Percentiles rank a stretch among this genome's conserved stretches.
phyloP scores from a whole-genome alignment of 37 sponge, comb jelly and placozoan genomes.

The Axinella damicornis region DNA sequence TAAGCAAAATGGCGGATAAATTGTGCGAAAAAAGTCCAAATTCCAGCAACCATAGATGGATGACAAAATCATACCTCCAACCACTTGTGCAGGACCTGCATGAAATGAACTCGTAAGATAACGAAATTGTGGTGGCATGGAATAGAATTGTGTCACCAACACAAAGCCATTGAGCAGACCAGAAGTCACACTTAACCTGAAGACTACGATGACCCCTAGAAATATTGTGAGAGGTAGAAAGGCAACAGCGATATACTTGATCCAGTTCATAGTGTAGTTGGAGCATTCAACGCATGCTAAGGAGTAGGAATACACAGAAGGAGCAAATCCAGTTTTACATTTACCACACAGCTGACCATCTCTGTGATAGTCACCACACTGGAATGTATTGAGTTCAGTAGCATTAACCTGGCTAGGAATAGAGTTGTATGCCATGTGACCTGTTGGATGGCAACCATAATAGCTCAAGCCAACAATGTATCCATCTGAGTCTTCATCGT shows the following conservation, averaged over 20 bases:
- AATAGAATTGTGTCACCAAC: neutral
- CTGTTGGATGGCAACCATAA: no score
- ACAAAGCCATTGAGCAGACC: conserved; percentile 3
- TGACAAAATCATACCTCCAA: neutral
- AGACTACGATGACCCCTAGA: neutral
- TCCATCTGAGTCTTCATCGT: no score
- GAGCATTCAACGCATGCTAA: conserved; percentile 10
- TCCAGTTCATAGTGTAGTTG: neutral
- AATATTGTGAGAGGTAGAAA: conserved; percentile 26
- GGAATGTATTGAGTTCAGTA: no score
- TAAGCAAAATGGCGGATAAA: conserved; percentile 10
- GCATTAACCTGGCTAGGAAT: no score
- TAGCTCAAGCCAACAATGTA: no score
- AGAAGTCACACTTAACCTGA: conserved; percentile 9
- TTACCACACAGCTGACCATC: no score
- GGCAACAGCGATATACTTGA: conserved; percentile 7
- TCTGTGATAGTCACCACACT: no score
- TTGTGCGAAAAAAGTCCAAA: conserved; percentile 33
- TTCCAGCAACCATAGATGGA: conserved; percentile 35
- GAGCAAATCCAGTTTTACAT: neutral
- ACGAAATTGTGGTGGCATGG: neutral
- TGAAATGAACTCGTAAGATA: no score
- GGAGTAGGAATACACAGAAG: conserved; percentile 11
- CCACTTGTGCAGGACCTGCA: no score
- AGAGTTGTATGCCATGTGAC: no score